A percentile compares a stretch with the other conserved stretches of the same genome.
These are phyloP conservation scores for Dendronephthya gigantea DNA, from an alignment of 64 coral and sea anemone genomes.

Conservation along the genomic window DNA sequence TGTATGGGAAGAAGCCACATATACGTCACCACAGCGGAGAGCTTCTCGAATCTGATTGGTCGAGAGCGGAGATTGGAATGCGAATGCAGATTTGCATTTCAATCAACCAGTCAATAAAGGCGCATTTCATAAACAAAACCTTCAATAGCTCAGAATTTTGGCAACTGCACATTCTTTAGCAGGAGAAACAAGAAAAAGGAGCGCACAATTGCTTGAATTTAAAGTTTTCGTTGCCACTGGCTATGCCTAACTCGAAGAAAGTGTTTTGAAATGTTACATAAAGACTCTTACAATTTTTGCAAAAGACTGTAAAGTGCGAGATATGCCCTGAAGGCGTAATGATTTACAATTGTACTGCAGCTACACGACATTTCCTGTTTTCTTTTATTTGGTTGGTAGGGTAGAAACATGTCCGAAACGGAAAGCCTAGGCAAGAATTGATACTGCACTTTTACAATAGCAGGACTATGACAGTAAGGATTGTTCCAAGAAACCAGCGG, in stretches of 20 bases:
- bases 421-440: background rate
- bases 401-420: background rate
- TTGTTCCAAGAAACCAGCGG: too few species aligned
- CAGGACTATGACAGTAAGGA: too few species aligned
- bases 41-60: background rate
- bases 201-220: too few species aligned
- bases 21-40: background rate
- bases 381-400: background rate
- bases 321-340: background rate
- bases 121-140: background rate
- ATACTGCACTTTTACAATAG: too few species aligned
- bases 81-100: background rate
- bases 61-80: background rate
- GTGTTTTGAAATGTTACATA: background rate
- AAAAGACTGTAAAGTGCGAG: background rate
- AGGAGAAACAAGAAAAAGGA: too few species aligned
- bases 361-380: slow-evolving; percentile 6
- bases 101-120: background rate
- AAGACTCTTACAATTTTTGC: background rate
- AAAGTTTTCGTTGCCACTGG: too few species aligned
- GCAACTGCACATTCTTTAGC: too few species aligned
- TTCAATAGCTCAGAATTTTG: background rate
- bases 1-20: background rate
- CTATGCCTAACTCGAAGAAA: background rate
- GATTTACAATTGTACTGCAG: background rate